Conservation (phyloP, 2,888 invertebrate genomes). For the Agriopis leucophaearia region DNA sequence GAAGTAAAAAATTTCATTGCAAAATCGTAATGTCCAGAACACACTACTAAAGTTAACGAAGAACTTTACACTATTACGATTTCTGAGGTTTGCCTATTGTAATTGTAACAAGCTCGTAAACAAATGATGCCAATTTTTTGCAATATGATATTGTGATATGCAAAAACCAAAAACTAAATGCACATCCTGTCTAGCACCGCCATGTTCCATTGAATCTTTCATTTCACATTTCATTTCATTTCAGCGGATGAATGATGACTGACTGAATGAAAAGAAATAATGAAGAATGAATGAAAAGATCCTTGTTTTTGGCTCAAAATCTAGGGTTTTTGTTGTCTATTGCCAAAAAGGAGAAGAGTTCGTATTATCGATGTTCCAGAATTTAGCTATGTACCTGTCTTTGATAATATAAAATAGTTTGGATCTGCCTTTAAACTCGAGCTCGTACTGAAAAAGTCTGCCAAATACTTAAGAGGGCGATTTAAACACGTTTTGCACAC, state of each 20-base stretch:
- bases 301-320: background rate
- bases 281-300: constrained; percentile 37
- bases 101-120: constrained; percentile 53
- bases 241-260: constrained; percentile 28
- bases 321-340: background rate
- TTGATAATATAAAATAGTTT: no score
- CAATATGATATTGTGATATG: constrained; percentile 66
- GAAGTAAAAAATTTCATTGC: constrained; percentile 84
- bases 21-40: constrained; percentile 65
- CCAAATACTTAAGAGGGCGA: no score
- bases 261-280: constrained; percentile 44
- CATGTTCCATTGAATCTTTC: constrained; percentile 71
- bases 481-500: no score
- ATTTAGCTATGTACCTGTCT: no score
- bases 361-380: background rate
- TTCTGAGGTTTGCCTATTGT: constrained; percentile 52
- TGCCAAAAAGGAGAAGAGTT: background rate
- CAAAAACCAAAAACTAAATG: constrained; percentile 78
- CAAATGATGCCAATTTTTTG: constrained; percentile 56
- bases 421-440: no score
- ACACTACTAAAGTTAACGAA: constrained; percentile 50
- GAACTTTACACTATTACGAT: constrained; percentile 54
- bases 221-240: constrained; percentile 44
- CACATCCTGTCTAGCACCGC: constrained; percentile 85
- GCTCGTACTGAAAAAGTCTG: no score